Base-by-base conservation (phyloP, 2,113 vertebrate species). In the Eolophus roseicapilla region DNA sequence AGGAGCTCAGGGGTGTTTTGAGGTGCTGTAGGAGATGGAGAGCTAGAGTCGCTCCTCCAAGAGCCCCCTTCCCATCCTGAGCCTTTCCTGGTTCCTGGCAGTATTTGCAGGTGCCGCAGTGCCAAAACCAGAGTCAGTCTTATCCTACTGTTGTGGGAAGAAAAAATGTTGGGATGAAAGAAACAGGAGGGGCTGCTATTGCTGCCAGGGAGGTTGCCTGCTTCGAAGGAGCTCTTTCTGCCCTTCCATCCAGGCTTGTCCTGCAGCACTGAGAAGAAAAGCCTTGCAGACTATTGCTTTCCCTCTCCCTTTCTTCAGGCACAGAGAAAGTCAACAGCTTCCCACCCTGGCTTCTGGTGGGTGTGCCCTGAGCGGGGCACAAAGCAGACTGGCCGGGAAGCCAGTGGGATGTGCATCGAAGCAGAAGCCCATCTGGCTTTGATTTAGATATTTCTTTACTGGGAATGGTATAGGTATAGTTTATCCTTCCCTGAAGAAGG, bases 1-100 rank as follows among this genome's bases (percentile, higher is more conserved):
- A 80, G 52, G n/a, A 47, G 6, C 17, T 47, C 31, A 37, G 49
- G 24, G 14, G 14, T 55, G 4, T 50, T 86, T 46, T 53, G 50
- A 49, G 8, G 11, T 41, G 27, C 15, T 49, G 15, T 35, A 64
- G n/a, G 76, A 74, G 33, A 18, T 16, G 13, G 11, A 65, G 28
- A 18, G 9, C 18, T 77, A 46, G 7, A 80, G 13, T 24, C 2
- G 0, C 1, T 23, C 7, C 9, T 67, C 17, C 24, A 70, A 43
- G 5, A 65, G 2, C 5, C 5, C 5, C 4, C 4, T 17, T 3
- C 7, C 3, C 13, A 3, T 7, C 7, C 4, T 6, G 1, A 84
- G 25, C 9, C 17, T 39, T 39, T 44, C 33, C 10, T 55, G 28
- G 27, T 20, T 92, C 8, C 44, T 80, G 44, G 3, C 50, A 68